A percentile compares a stretch with the other conserved stretches of the same genome.
Evolutionary conservation across 2,888 invertebrate species (phyloP).

Genomic region (Lepeophtheirus nordmannii): DNA sequence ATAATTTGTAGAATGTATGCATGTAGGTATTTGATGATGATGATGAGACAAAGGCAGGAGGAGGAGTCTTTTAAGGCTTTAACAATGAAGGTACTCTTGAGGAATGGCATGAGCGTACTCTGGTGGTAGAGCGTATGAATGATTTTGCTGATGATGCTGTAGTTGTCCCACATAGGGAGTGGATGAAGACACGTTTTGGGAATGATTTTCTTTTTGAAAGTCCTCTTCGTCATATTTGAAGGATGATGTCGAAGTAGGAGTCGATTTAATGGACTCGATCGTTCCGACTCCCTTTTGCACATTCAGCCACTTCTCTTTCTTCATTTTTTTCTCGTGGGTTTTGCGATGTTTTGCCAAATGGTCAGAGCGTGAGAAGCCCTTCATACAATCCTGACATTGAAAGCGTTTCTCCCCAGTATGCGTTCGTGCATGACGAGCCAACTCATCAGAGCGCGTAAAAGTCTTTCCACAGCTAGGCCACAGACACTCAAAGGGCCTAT

Average conservation of each 20-base stretch:
- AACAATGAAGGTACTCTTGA: too few species aligned
- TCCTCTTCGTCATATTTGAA: not conserved
- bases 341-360: constrained; percentile 13
- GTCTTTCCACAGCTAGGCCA: constrained; percentile 10
- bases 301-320: not conserved
- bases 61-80: too few species aligned
- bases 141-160: too few species aligned
- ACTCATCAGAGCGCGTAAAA: constrained; percentile 18
- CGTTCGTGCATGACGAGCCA: constrained; percentile 11
- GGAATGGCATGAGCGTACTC: too few species aligned
- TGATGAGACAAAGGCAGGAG: too few species aligned
- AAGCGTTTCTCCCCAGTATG: constrained; percentile 22
- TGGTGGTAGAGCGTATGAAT: too few species aligned
- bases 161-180: too few species aligned
- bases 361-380: constrained; percentile 13
- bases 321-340: constrained; percentile 15
- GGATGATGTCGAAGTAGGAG: too few species aligned
- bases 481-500: constrained; percentile 10
- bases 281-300: not conserved
- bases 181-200: too few species aligned
- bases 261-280: too few species aligned
- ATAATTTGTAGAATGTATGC: too few species aligned
- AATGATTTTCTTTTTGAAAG: not conserved
- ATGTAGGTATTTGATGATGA: too few species aligned
- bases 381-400: not conserved